Evolutionary conservation across 2,888 invertebrate species (phyloP), one percentile per base, ranked within the genome.

Genomic region (Andrena hattorfiana): DNA sequence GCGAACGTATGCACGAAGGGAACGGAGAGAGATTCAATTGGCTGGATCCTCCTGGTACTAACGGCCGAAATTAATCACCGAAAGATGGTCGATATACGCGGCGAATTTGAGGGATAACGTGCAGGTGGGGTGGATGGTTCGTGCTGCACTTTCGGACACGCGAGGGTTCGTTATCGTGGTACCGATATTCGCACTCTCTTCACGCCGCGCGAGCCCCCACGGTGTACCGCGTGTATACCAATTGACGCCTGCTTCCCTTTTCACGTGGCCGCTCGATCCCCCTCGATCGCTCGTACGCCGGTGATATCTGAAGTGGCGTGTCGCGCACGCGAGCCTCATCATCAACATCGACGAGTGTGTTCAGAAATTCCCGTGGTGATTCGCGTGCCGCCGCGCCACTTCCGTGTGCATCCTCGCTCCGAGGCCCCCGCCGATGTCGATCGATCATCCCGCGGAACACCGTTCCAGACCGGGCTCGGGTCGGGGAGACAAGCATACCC

Each of bases 171-270:
- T 84, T 84, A 84, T 84, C 83, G 62, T 71, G 78, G 84, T 84
- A 78, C 73, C 78, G 63, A 83, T 84, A 84, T 84, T 84, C 83
- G 67, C 83, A 78, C 84, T 84, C 84, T 78, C 78, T 78, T 75
- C 78, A 70, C 83, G 63, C 84, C 54, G 28, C 60, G 26, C 48
- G 49, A 67, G 32, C 35, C 75, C 42, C 42, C 42, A 16, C 16
- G 42, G 16, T 42, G 42, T 42, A 42, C 42, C 59, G 64, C 69
- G 69, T 77, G 82, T 83, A 73, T 66, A 78, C 78, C 84, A 84
- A 78, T 84, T 74, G 84, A 78, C 84, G 74, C 67, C 67, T 84
- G 83, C 83, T 74, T 84, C 83, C 78, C 83, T 84, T 78, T 84
- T 84, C 84, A 62, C 84, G 59, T 56, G 71, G 42, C 71, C 66